Conservation (phyloP, 2,113 vertebrate genomes). For the Hippocampus guttulatus region DNA sequence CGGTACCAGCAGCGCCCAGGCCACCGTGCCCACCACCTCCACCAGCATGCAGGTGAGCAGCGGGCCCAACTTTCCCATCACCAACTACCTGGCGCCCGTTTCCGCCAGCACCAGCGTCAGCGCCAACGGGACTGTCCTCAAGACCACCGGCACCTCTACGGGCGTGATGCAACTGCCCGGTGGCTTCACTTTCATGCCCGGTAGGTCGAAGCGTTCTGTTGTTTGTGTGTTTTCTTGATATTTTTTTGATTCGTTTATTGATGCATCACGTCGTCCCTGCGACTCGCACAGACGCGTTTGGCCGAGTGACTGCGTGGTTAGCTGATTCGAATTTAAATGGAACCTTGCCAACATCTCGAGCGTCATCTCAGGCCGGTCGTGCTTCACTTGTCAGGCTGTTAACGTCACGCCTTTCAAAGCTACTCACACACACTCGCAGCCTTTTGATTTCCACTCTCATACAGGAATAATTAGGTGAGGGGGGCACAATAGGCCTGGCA, state of each 20-base stretch:
- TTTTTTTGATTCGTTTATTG: too few relatives aligned
- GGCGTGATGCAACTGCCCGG: constrained; percentile 92
- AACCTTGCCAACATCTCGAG: constrained; percentile 16
- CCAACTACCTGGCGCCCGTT: constrained; percentile 93
- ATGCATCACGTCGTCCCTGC: constrained; percentile 5
- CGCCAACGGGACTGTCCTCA: constrained; percentile 93
- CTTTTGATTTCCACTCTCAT: constrained; percentile 62
- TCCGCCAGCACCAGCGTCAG: constrained; percentile 84
- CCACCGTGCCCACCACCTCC: constrained; percentile 89
- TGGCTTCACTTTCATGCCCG: constrained; percentile 96
- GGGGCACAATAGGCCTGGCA: constrained; percentile 58
- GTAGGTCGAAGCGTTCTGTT: constrained; percentile 64
- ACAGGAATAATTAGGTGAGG: constrained; percentile 65
- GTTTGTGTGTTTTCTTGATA: constrained; percentile 3
- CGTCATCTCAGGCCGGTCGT: constrained; percentile 13
- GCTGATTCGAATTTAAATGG: constrained; percentile 61
- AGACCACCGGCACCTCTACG: constrained; percentile 79
- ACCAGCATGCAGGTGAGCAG: constrained; percentile 98
- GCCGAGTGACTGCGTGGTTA: constrained; percentile 15
- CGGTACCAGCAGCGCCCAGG: constrained; percentile 79
- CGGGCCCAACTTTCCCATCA: constrained; percentile 91
- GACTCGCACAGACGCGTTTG: constrained; percentile 15
- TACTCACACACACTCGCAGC: constrained; percentile 32
- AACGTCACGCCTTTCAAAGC: constrained; percentile 39
- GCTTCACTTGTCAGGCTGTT: constrained; percentile 26